A percentile compares a stretch with the other conserved stretches of the same genome.
phyloP scores from a whole-genome alignment of 2,113 vertebrate genomes.

The Ardeotis arabs region DNA sequence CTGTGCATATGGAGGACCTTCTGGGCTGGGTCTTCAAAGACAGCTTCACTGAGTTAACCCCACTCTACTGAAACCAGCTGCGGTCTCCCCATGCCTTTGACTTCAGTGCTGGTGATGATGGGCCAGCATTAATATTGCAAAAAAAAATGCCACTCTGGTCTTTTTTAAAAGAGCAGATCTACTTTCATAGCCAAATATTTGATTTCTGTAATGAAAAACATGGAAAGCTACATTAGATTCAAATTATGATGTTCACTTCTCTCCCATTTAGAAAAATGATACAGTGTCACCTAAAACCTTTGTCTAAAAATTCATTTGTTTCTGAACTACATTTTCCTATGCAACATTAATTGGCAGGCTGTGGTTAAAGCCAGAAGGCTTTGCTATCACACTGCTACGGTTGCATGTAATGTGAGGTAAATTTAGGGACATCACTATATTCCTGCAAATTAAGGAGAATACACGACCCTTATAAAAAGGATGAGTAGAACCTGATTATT shows the following conservation, averaged over 20 bases:
- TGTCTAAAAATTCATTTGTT: neutral
- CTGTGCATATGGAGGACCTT: neutral
- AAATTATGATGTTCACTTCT: neutral
- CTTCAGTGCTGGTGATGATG: neutral
- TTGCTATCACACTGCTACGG: neutral
- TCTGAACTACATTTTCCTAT: neutral
- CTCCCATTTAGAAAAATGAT: neutral
- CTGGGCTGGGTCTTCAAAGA: neutral
- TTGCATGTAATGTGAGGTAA: neutral
- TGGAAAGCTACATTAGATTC: neutral
- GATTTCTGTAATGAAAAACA: neutral
- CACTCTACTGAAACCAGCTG: neutral
- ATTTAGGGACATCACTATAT: neutral
- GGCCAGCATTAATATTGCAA: neutral
- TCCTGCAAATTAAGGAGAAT: neutral
- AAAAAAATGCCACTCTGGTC: neutral
- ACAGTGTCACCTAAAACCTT: neutral
- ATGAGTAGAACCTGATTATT: neutral
- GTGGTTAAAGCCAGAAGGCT: neutral
- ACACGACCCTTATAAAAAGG: neutral
- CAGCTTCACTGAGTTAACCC: neutral
- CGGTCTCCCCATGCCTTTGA: neutral
- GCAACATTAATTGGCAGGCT: neutral
- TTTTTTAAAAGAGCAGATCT: neutral
- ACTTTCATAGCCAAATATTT: neutral